Percentiles rank a stretch among this genome's conserved stretches.
phyloP scores from a whole-genome alignment of 1,140 invertebrate species.

The Pseudoatta argentina region DNA sequence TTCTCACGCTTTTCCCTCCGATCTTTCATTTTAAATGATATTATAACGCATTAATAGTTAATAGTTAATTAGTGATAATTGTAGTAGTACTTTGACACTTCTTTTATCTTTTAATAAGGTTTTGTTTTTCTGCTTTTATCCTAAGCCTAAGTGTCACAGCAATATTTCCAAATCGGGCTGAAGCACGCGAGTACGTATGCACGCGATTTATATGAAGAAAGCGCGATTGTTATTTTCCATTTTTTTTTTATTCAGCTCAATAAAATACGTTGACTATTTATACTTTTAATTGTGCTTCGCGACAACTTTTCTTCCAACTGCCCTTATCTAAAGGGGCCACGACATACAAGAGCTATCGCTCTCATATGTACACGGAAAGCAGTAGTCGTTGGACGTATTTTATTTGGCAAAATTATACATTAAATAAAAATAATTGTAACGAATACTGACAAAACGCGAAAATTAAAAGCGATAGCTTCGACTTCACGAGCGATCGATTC shows the following conservation, averaged over 20 bases:
- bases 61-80: conserved; percentile 78
- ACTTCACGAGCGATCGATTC: not conserved
- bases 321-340: not conserved
- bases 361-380: conserved; percentile 53
- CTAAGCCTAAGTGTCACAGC: conserved; percentile 76
- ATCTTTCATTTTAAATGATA: conserved; percentile 71
- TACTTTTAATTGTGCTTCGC: conserved; percentile 11
- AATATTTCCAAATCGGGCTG: conserved; percentile 80
- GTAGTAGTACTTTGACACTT: conserved; percentile 83
- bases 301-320: not conserved
- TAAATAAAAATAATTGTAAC: conserved; percentile 55
- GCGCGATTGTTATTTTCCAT: conserved; percentile 56
- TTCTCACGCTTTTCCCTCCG: not conserved
- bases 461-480: conserved; percentile 36
- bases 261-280: conserved; percentile 35
- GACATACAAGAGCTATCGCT: conserved; percentile 30
- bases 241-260: conserved; percentile 5
- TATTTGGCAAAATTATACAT: conserved; percentile 53
- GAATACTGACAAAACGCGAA: conserved; percentile 21
- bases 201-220: conserved; percentile 58
- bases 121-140: conserved; percentile 62
- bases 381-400: conserved; percentile 75
- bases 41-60: conserved; percentile 76
- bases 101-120: conserved; percentile 72
- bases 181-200: conserved; percentile 17